A percentile compares a stretch with the other conserved stretches of the same genome.
Evolutionary conservation across 2,888 invertebrate species (phyloP).

Genomic region (Anodontia alba): DNA sequence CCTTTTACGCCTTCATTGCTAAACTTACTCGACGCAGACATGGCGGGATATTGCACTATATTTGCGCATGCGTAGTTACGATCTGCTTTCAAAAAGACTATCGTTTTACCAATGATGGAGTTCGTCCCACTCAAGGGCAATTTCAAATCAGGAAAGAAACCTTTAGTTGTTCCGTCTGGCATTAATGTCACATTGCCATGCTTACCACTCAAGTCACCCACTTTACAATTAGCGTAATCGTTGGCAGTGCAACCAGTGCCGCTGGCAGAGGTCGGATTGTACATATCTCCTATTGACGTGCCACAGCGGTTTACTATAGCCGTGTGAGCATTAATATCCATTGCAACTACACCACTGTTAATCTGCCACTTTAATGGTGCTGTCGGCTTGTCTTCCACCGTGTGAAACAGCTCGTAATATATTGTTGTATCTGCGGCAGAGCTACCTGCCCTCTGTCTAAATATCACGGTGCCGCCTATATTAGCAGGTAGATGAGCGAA

Average conservation of each 20-base stretch:
- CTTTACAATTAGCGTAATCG: conserved; percentile 55
- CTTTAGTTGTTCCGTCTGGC: conserved; percentile 30
- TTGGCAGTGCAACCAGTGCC: conserved; percentile 44
- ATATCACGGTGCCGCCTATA: conserved; percentile 68
- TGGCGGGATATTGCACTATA: conserved; percentile 85
- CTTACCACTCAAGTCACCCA: conserved; percentile 72
- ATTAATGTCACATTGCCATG: conserved; percentile 64
- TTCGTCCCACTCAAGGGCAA: conserved; percentile 64
- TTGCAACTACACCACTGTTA: conserved; percentile 49
- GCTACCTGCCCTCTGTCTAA: conserved; percentile 60
- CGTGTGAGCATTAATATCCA: conserved; percentile 54
- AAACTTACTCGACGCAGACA: conserved; percentile 73
- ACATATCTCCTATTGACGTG: conserved; percentile 49
- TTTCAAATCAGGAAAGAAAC: conserved; percentile 62
- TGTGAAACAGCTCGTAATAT: conserved; percentile 58
- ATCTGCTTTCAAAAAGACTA: conserved; percentile 56
- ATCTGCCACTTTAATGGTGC: conserved; percentile 55
- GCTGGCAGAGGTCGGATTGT: conserved; percentile 45
- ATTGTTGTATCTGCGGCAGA: conserved; percentile 61
- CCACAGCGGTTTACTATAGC: conserved; percentile 45
- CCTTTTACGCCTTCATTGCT: conserved; percentile 90
- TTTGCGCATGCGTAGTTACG: conserved; percentile 88
- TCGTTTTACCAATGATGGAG: conserved; percentile 65
- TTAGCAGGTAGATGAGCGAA: conserved; percentile 59
- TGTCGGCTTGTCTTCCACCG: conserved; percentile 30